These are phyloP conservation scores for Watsonalla cultraria DNA, from an alignment of 2,888 invertebrate genomes.

Conservation along the genomic window DNA sequence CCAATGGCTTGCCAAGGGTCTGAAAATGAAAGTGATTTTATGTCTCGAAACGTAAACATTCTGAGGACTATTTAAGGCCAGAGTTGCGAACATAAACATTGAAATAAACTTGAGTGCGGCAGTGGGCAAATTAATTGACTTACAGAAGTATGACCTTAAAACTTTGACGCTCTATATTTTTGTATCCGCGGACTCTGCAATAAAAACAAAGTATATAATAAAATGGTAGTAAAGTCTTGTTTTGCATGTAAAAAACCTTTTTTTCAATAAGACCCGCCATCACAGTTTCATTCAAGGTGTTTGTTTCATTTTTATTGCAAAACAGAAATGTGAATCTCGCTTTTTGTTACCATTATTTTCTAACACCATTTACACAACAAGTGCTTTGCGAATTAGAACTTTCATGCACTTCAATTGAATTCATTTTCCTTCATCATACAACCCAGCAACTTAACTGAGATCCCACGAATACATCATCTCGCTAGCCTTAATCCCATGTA, in stretches of 20 bases:
- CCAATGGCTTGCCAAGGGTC: constrained; percentile 35
- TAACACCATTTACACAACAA: too few species aligned
- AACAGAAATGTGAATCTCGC: too few species aligned
- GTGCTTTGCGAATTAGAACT: too few species aligned
- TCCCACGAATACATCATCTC: not conserved
- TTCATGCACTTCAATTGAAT: too few species aligned
- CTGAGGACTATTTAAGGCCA: constrained; percentile 15
- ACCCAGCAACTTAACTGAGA: not conserved
- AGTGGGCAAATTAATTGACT: not conserved
- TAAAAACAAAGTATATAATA: not conserved
- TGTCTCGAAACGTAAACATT: constrained; percentile 52
- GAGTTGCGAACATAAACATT: not conserved
- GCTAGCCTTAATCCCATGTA: too few species aligned
- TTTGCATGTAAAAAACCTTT: not conserved
- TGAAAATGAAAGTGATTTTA: constrained; percentile 57
- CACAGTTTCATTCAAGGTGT: not conserved
- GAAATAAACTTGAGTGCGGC: not conserved
- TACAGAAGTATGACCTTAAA: not conserved
- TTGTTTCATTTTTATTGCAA: not conserved
- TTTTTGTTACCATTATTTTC: too few species aligned
- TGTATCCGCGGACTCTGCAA: not conserved
- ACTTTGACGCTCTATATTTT: not conserved
- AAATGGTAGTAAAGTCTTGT: not conserved
- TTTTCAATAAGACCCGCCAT: not conserved
- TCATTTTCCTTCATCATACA: too few species aligned